Conservation (phyloP, 2,113 vertebrate species). For the Corythoichthys intestinalis region DNA sequence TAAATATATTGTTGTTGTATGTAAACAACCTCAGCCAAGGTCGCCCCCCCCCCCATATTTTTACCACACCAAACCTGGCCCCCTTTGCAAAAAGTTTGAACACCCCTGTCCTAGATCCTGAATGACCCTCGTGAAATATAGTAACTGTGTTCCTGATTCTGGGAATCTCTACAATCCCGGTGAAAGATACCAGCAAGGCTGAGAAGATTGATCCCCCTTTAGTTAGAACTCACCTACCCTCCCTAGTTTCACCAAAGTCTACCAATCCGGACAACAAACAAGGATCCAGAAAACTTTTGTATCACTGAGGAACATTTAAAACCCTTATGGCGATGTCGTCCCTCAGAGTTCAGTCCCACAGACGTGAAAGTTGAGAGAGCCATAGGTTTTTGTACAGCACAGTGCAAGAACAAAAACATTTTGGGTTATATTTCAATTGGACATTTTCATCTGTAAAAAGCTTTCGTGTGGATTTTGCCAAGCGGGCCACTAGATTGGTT, state of each 20-base stretch:
- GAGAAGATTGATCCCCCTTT: too few species aligned
- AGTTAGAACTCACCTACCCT: too few species aligned
- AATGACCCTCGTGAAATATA: too few species aligned
- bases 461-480: conserved; percentile 58
- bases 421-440: conserved; percentile 25
- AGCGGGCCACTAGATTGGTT: not conserved
- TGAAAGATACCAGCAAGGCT: too few species aligned
- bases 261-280: not conserved
- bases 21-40: too few species aligned
- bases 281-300: not conserved
- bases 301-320: not conserved
- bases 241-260: not conserved
- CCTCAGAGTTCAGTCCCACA: not conserved
- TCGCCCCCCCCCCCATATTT: too few species aligned
- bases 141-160: too few species aligned
- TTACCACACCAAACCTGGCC: too few species aligned
- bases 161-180: too few species aligned
- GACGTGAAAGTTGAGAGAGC: conserved; percentile 26
- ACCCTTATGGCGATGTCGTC: not conserved
- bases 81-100: too few species aligned
- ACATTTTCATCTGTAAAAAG: conserved; percentile 61
- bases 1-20: too few species aligned
- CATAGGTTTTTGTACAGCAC: conserved; percentile 63
- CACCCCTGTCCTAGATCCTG: too few species aligned
- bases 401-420: conserved; percentile 9